Evolutionary conservation across 1,140 invertebrate genomes (phyloP), one percentile per base, ranked within the genome.

Genomic region (Heliconius himera): DNA sequence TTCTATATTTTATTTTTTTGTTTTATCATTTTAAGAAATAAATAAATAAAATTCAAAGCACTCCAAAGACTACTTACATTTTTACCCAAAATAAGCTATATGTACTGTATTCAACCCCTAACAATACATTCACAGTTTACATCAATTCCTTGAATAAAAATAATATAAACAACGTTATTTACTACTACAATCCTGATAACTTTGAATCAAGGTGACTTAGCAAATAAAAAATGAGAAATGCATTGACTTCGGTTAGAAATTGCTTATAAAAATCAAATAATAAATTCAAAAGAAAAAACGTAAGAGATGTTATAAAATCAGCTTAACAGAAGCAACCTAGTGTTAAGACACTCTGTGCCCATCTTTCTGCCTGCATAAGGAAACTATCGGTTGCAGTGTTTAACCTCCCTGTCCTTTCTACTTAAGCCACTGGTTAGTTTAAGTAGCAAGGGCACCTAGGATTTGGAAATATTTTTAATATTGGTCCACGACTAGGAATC

Each of bases 81-180:
- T n/a, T n/a, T n/a, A n/a, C n/a, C n/a, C n/a, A n/a, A n/a, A 46
- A 13, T 11, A 11, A 13, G 9, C 41, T 13, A 41, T 41, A 11
- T 18, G 4, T 51, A 20, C 6, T 51, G 49, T 51, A 51, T 20
- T 18, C 49, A 22, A 22, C n/a, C n/a, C 54, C n/a, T 22, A 56
- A 56, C 20, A 56, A 9, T 9, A 20, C n/a, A 2, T 56, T n/a
- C 60, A 13, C 13, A 29, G 22, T 29, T 29, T 66, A 66, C 3
- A 66, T 66, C 11, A 66, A 66, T 66, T 66, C 60, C 22, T 29
- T 66, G 22, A 66, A 66, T 66, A 66, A 66, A 66, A 66, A 16
- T 66, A 66, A 9, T 26, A 26, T 29, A 66, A 66, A 66, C 60
- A 66, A 66, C 11, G 60, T 6, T 66, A 26, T 66, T 26, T 66